These are phyloP conservation scores for Zygothrica quintamaculata DNA, from an alignment of 2,888 invertebrate genomes.

Conservation along the genomic window DNA sequence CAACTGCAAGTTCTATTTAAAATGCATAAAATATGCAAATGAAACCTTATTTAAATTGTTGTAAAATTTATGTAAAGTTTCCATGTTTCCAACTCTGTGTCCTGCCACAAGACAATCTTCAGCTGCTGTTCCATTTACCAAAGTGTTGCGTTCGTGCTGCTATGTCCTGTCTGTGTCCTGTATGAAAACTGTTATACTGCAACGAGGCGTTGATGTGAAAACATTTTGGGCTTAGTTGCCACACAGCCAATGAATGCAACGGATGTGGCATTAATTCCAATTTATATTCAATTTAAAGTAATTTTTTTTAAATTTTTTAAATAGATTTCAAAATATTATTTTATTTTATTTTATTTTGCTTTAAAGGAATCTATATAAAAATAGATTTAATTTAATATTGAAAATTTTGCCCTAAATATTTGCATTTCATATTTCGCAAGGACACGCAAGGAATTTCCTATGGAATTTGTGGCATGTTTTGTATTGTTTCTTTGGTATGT, in stretches of 20 bases:
- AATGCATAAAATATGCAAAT: conserved; percentile 73
- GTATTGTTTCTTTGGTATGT: background rate
- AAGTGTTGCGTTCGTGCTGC: conserved; percentile 29
- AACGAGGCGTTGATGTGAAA: background rate
- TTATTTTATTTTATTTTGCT: too few species aligned
- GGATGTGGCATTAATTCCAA: background rate
- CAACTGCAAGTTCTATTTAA: conserved; percentile 7
- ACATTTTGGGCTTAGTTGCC: conserved; percentile 22
- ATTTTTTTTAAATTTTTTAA: too few species aligned
- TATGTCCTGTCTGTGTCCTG: too few species aligned
- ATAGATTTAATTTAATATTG: too few species aligned
- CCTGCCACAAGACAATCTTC: conserved; percentile 9
- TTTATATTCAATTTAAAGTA: too few species aligned
- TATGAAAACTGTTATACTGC: conserved; percentile 46
- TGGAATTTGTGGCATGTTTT: background rate
- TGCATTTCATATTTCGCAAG: too few species aligned
- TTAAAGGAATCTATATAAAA: too few species aligned
- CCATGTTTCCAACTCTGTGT: conserved; percentile 39
- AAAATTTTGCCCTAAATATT: too few species aligned
- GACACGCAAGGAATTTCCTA: too few species aligned
- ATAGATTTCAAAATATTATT: too few species aligned
- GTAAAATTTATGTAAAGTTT: conserved; percentile 66
- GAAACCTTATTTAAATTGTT: conserved; percentile 56
- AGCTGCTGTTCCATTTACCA: conserved; percentile 43
- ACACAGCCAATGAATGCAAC: conserved; percentile 13